Evolutionary conservation across 2,113 vertebrate genomes (phyloP).

Genomic region (cattle (Bos taurus)): ARS-UCD2.0 NC_037338.1:105062501-105063000

Average conservation of each 20-base stretch:
- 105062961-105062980: rapidly evolving
- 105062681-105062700: background rate
- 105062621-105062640: background rate
- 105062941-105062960: background rate
- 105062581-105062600: background rate
- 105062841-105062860: background rate
- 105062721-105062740: background rate
- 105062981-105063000: rapidly evolving
- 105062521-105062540: background rate
- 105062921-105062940: rapidly evolving
- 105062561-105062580: background rate
- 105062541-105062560: background rate
- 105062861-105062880: background rate
- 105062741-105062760: background rate
- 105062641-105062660: rapidly evolving
- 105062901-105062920: rapidly evolving
- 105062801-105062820: background rate
- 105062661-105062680: background rate
- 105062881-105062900: rapidly evolving
- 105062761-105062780: background rate
- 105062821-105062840: rapidly evolving
- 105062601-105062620: background rate
- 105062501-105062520: rapidly evolving
- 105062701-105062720: too few species aligned
- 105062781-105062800: background rate